A percentile compares a stretch with the other conserved stretches of the same genome.
Conservation (phyloP, 2,888 invertebrate species). For the Oxytorus armatus region DNA sequence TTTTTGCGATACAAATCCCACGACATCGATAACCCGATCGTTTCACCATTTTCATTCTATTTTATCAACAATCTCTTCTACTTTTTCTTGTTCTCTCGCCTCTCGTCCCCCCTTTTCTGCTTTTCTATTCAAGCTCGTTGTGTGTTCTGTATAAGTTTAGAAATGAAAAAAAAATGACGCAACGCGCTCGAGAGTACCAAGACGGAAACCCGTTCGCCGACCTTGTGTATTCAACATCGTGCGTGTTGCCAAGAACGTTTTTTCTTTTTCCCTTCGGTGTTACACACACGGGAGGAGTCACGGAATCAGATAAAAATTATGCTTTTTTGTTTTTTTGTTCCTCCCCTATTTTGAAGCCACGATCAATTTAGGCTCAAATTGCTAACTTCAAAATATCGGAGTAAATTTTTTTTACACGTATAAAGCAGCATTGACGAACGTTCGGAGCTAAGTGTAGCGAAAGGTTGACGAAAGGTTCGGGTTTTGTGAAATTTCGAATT, state of each 20-base stretch:
- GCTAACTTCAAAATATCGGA: too few relatives aligned
- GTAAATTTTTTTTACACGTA: too few relatives aligned
- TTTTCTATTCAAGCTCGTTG: slow-evolving; percentile 4
- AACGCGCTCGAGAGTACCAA: slow-evolving; percentile 48
- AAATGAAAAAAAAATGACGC: slow-evolving; percentile 49
- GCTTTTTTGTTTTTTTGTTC: not conserved
- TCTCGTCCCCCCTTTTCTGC: not conserved
- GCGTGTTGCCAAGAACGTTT: slow-evolving; percentile 78
- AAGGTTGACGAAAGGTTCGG: too few relatives aligned
- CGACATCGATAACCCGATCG: slow-evolving; percentile 54
- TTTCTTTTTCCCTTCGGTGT: slow-evolving; percentile 58
- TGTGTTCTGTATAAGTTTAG: slow-evolving; percentile 13
- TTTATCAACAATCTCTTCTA: not conserved
- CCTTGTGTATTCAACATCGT: slow-evolving; percentile 78
- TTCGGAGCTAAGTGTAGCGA: too few relatives aligned
- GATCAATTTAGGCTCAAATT: slow-evolving; percentile 7
- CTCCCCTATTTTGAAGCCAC: not conserved
- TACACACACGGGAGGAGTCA: slow-evolving; percentile 11
- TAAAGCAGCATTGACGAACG: too few relatives aligned
- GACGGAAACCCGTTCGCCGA: slow-evolving; percentile 69
- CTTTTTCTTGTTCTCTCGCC: not conserved
- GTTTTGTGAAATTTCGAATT: too few relatives aligned
- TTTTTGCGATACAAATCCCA: too few relatives aligned
- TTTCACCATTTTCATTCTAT: not conserved
- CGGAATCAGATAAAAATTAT: slow-evolving; percentile 18